A percentile compares a stretch with the other conserved stretches of the same genome.
Conservation (phyloP, 2,888 invertebrate species). For the Lasioglossum malachurum region DNA sequence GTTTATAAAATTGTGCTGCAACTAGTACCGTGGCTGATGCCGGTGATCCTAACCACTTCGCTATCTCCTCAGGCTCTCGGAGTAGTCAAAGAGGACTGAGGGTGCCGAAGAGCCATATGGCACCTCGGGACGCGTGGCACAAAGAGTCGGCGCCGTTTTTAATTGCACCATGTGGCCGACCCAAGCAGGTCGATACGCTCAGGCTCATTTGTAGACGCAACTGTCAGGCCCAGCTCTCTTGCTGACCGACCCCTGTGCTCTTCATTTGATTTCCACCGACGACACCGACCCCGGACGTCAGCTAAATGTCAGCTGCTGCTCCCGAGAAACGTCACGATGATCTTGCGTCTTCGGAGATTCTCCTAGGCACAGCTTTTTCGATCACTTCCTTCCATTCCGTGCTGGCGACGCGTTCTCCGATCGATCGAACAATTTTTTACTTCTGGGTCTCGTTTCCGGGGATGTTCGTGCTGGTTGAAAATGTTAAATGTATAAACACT, state of each 20-base stretch:
- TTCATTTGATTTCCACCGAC: conserved; percentile 65
- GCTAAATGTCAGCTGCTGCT: conserved; percentile 66
- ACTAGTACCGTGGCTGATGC: too few species aligned
- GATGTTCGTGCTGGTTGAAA: too few species aligned
- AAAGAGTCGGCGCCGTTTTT: conserved; percentile 79
- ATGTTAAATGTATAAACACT: too few species aligned
- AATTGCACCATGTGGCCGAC: conserved; percentile 83
- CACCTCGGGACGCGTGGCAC: conserved; percentile 77
- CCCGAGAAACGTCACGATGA: conserved; percentile 57
- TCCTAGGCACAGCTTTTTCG: background rate
- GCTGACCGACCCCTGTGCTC: conserved; percentile 43
- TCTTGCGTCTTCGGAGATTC: conserved; percentile 24
- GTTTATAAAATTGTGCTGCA: background rate
- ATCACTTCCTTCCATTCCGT: conserved; percentile 22
- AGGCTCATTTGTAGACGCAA: conserved; percentile 78
- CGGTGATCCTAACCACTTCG: conserved; percentile 50
- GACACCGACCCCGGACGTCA: conserved; percentile 55
- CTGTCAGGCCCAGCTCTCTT: conserved; percentile 71
- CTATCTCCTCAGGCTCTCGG: conserved; percentile 48
- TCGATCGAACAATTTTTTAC: background rate
- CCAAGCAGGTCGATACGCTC: conserved; percentile 55
- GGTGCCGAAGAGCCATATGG: conserved; percentile 78
- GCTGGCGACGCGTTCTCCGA: background rate
- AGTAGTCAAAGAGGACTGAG: conserved; percentile 50
- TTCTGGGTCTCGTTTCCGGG: background rate